Evolutionary conservation across 2,113 vertebrate genomes (phyloP).

Genomic region (Lagenorhynchus albirostris): DNA sequence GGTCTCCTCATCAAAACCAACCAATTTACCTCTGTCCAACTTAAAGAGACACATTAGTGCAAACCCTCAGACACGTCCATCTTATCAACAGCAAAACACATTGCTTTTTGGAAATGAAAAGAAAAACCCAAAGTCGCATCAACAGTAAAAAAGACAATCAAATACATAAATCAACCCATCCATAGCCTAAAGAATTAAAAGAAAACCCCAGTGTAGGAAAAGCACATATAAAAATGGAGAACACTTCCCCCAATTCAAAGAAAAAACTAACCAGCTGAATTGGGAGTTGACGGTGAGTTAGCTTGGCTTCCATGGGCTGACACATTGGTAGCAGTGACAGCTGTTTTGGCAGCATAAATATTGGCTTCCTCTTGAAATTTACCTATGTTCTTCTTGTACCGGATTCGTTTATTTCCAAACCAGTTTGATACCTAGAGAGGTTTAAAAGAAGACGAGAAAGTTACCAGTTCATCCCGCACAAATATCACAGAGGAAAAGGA

Average conservation of each 20-base stretch:
- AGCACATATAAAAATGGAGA: not conserved
- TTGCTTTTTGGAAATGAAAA: conserved; percentile 1
- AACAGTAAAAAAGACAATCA: not conserved
- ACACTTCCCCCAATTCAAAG: conserved; percentile 76
- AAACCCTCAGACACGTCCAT: not conserved
- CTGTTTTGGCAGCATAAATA: conserved; percentile 99
- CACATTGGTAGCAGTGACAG: conserved; percentile 96
- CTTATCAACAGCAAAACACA: conserved; percentile 1
- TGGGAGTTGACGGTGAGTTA: conserved; percentile 99
- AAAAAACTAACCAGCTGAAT: conserved; percentile 96
- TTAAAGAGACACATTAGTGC: not conserved
- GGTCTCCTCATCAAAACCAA: not conserved
- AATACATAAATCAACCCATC: not conserved
- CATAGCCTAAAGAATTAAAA: not conserved
- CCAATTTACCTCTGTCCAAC: not conserved
- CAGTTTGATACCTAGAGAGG: conserved; percentile 97
- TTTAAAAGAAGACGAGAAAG: conserved; percentile 64
- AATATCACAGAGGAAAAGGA: not conserved
- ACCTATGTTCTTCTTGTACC: conserved; percentile 99
- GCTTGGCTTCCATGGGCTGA: conserved; percentile 99
- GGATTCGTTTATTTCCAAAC: conserved; percentile 99
- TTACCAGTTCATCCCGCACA: conserved; percentile 36
- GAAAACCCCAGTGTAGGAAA: not conserved
- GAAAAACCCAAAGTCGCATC: not conserved
- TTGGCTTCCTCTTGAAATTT: conserved; percentile 99